Conservation (phyloP, 2,888 invertebrate genomes). For the Cerastoderma edule region DNA sequence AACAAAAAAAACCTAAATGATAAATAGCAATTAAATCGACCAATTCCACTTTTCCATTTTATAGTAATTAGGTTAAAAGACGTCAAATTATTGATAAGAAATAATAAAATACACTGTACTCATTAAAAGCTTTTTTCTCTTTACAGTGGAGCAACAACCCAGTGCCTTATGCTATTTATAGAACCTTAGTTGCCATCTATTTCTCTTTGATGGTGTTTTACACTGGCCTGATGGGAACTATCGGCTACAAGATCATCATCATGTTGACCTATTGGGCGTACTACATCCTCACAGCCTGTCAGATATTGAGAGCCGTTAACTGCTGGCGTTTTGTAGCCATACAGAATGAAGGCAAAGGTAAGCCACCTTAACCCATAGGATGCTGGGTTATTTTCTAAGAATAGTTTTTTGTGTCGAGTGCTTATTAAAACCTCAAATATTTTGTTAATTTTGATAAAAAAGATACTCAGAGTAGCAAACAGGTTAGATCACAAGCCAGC, state of each 20-base stretch:
- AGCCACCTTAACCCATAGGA: too few species aligned
- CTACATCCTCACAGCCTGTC: constrained; percentile 61
- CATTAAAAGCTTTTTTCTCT: constrained; percentile 3
- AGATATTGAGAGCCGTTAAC: constrained; percentile 63
- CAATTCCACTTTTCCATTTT: too few species aligned
- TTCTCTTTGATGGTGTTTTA: constrained; percentile 69
- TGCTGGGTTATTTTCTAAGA: too few species aligned
- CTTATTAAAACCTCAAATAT: too few species aligned
- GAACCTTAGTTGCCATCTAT: constrained; percentile 60
- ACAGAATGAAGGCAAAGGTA: constrained; percentile 59
- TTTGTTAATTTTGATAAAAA: too few species aligned
- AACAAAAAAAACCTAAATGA: too few species aligned
- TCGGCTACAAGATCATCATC: constrained; percentile 63
- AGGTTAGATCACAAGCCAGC: too few species aligned
- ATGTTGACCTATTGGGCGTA: constrained; percentile 71
- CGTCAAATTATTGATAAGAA: too few species aligned
- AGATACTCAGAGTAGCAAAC: too few species aligned
- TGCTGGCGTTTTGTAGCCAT: constrained; percentile 63
- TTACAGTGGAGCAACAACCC: constrained; percentile 68
- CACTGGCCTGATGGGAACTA: constrained; percentile 59
- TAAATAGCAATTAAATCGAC: too few species aligned
- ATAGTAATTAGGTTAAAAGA: too few species aligned
- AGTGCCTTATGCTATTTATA: constrained; percentile 65
- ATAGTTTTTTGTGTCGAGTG: too few species aligned
- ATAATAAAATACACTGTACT: background rate